Conservation (phyloP, 2,888 invertebrate genomes). For the Thera obeliscata region DNA sequence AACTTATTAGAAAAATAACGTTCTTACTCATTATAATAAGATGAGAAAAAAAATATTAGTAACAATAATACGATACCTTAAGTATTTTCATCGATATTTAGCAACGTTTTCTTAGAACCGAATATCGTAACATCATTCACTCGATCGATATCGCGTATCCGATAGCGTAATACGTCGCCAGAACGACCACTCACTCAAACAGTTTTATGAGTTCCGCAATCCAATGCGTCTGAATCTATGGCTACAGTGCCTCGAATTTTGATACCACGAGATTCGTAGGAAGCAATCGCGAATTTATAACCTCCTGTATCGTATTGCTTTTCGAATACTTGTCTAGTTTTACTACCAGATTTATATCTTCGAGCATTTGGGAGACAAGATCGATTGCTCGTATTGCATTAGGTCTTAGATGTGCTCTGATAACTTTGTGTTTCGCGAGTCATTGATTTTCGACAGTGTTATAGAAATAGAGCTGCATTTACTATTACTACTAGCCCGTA, state of each 20-base stretch:
- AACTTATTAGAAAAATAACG: no score
- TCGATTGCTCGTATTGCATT: constrained; percentile 41
- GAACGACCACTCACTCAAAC: constrained; percentile 51
- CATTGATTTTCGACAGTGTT: constrained; percentile 25
- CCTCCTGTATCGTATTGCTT: constrained; percentile 55
- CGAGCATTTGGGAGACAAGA: constrained; percentile 34
- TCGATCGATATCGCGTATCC: constrained; percentile 46
- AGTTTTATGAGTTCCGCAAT: constrained; percentile 60
- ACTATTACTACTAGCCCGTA: no score
- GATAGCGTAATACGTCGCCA: constrained; percentile 52
- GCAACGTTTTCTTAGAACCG: constrained; percentile 9
- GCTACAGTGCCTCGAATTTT: constrained; percentile 49
- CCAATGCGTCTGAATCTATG: constrained; percentile 53
- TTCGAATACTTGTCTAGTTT: constrained; percentile 57
- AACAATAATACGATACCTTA: no score
- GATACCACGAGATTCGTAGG: constrained; percentile 51
- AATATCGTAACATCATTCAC: constrained; percentile 28
- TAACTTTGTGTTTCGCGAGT: constrained; percentile 32
- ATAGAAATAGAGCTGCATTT: constrained; percentile 11
- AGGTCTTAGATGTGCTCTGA: constrained; percentile 35
- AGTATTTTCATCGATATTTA: not conserved
- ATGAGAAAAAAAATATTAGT: no score
- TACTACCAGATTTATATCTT: constrained; percentile 43
- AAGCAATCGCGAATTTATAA: constrained; percentile 62
- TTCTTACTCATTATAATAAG: no score